A percentile compares a stretch with the other conserved stretches of the same genome.
phyloP scores from a whole-genome alignment of 2,888 invertebrate species.

The Metallyticus violacea region DNA sequence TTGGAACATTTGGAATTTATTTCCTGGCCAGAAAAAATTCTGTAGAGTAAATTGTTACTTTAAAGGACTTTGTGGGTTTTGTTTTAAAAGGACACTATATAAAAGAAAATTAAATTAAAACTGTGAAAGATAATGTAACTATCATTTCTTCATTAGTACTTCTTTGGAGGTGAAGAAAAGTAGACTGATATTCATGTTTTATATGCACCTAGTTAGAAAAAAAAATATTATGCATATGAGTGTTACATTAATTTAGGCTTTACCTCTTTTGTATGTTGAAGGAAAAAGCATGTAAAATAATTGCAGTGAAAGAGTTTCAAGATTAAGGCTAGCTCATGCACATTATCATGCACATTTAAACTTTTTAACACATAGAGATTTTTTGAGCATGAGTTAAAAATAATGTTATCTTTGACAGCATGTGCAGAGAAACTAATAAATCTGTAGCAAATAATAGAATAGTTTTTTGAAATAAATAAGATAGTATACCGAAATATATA shows the following conservation, averaged over 20 bases:
- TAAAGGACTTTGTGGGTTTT: no score
- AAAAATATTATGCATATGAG: no score
- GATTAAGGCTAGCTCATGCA: background rate
- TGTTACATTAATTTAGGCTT: background rate
- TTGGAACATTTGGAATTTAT: no score
- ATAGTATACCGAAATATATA: background rate
- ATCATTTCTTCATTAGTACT: no score
- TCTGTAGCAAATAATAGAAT: background rate
- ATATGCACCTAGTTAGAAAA: no score
- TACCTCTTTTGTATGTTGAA: background rate
- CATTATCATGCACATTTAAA: background rate
- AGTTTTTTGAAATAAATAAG: background rate
- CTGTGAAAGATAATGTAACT: no score
- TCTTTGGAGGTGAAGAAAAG: no score
- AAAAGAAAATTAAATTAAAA: no score
- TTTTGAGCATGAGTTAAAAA: background rate
- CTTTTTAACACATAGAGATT: background rate
- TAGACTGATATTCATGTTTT: no score
- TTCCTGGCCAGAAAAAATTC: no score
- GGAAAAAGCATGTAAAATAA: background rate
- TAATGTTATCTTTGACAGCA: background rate
- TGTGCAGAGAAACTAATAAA: background rate
- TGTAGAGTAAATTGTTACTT: no score
- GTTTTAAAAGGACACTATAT: no score
- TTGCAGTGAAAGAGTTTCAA: background rate